Conservation (phyloP, 2,888 invertebrate genomes). For the Muscina levida region DNA sequence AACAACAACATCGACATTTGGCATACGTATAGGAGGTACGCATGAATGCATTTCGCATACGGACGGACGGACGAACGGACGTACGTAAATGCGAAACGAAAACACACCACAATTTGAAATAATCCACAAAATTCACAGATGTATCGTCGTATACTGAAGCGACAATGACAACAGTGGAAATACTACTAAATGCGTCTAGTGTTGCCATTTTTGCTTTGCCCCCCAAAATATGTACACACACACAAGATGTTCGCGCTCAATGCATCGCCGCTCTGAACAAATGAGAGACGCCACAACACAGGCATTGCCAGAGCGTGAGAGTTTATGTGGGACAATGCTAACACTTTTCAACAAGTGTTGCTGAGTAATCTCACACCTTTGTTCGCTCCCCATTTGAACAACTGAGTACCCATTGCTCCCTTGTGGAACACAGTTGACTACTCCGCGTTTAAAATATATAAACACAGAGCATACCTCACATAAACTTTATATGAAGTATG, state of each 20-base stretch:
- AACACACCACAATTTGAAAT: slow-evolving; percentile 52
- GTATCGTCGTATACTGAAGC: slow-evolving; percentile 51
- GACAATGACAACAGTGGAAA: slow-evolving; percentile 64
- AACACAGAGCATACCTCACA: too few relatives aligned
- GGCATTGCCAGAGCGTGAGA: neutral
- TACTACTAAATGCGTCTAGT: slow-evolving; percentile 63
- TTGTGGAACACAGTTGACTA: neutral
- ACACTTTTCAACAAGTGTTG: slow-evolving; percentile 64
- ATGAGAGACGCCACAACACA: neutral
- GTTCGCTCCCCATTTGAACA: neutral
- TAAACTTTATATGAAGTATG: neutral
- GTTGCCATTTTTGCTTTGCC: slow-evolving; percentile 65
- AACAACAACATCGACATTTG: slow-evolving; percentile 42
- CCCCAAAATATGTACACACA: slow-evolving; percentile 43
- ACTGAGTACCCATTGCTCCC: neutral
- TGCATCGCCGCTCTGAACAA: slow-evolving; percentile 20
- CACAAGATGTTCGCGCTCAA: slow-evolving; percentile 22
- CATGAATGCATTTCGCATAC: slow-evolving; percentile 61
- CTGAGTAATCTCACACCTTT: slow-evolving; percentile 16
- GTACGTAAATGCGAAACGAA: slow-evolving; percentile 46
- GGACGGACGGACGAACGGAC: slow-evolving; percentile 14
- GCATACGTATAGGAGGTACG: slow-evolving; percentile 59
- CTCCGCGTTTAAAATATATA: slow-evolving; percentile 16
- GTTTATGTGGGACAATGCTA: too few relatives aligned
- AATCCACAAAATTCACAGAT: slow-evolving; percentile 35